Percentiles rank a stretch among this genome's conserved stretches.
Evolutionary conservation across 2,888 invertebrate genomes (phyloP).

Genomic region (Lucinisca nassula): DNA sequence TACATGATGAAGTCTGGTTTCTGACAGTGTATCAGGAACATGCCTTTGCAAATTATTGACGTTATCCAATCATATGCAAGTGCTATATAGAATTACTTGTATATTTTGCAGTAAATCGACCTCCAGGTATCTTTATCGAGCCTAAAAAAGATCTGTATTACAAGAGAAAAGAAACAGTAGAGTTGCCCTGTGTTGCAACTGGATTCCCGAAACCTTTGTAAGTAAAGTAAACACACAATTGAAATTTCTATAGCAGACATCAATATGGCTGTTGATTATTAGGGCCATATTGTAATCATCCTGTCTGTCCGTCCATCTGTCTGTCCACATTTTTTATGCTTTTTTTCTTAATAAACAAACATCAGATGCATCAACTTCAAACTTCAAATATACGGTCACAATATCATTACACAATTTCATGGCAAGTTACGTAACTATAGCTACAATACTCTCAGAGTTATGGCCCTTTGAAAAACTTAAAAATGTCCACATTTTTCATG

Average conservation of each 20-base stretch:
- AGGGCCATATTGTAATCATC: not conserved
- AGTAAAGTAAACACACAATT: no score
- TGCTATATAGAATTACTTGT: not conserved
- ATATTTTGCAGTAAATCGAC: conserved; percentile 71
- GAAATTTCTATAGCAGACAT: not conserved
- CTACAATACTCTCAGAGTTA: no score
- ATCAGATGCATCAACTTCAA: not conserved
- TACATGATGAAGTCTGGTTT: not conserved
- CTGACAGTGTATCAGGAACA: no score
- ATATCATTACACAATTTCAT: no score
- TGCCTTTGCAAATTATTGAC: no score
- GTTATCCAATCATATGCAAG: no score
- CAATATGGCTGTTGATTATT: not conserved
- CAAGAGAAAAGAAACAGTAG: conserved; percentile 90
- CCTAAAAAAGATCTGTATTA: conserved; percentile 76
- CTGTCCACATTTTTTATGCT: no score
- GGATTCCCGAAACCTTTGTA: conserved; percentile 98
- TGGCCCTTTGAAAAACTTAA: no score
- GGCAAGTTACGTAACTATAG: no score
- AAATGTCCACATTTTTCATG: no score
- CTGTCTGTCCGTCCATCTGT: no score
- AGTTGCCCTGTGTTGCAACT: conserved; percentile 98
- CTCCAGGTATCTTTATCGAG: conserved; percentile 79
- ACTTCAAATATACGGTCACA: no score
- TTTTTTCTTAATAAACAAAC: not conserved